These are phyloP conservation scores for Epicampocera succincta DNA, from an alignment of 2,888 invertebrate genomes.

Conservation along the genomic window DNA sequence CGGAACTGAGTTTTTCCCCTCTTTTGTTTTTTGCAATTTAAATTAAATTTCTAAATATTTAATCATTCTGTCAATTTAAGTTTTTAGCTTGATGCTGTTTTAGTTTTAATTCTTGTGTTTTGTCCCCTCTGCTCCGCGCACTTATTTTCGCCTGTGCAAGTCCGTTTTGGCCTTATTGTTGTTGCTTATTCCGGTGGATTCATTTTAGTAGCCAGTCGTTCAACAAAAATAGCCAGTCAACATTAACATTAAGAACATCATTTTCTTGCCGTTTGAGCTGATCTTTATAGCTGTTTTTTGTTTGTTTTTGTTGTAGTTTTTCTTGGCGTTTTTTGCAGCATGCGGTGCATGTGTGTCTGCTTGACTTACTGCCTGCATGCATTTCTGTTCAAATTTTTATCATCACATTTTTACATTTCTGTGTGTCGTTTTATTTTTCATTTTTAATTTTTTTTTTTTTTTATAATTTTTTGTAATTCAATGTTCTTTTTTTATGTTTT, in stretches of 20 bases:
- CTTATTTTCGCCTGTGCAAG: conserved; percentile 11
- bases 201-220: conserved; percentile 55
- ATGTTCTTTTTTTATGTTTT: conserved; percentile 8
- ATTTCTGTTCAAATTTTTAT: conserved; percentile 72
- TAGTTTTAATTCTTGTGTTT: conserved; percentile 48
- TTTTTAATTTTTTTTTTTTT: conserved; percentile 18
- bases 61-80: conserved; percentile 66
- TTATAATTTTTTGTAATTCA: background rate
- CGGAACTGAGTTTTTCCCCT: background rate
- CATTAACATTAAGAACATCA: conserved; percentile 65
- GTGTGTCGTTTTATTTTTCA: conserved; percentile 51
- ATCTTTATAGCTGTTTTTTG: conserved; percentile 28
- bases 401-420: conserved; percentile 68
- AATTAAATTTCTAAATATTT: conserved; percentile 64
- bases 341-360: conserved; percentile 69
- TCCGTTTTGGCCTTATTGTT: conserved; percentile 48
- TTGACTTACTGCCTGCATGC: conserved; percentile 71
- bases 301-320: conserved; percentile 9
- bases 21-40: conserved; percentile 44
- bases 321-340: conserved; percentile 49
- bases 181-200: conserved; percentile 45
- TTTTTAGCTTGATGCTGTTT: conserved; percentile 50
- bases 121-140: background rate
- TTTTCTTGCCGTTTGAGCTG: conserved; percentile 40
- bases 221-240: conserved; percentile 56